These are phyloP conservation scores for Epinotia ramella DNA, from an alignment of 2,888 invertebrate genomes.

Conservation along the genomic window DNA sequence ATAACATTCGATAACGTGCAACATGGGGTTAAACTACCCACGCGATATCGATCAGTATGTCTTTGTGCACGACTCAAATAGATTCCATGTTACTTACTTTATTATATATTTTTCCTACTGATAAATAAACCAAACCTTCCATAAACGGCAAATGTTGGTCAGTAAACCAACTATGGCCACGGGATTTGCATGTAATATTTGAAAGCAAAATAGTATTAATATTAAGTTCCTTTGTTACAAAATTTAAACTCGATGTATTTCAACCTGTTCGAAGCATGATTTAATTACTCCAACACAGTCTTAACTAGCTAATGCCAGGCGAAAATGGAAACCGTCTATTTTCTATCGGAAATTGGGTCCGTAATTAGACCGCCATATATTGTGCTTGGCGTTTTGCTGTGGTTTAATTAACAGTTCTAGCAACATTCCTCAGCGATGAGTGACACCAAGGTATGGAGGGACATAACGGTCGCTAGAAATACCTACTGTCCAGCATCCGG, in stretches of 20 bases:
- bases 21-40: not conserved
- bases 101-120: too few species aligned
- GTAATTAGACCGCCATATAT: slow-evolving; percentile 59
- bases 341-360: slow-evolving; percentile 61
- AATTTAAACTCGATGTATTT: not conserved
- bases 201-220: too few species aligned
- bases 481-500: too few species aligned
- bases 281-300: slow-evolving; percentile 16
- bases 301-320: slow-evolving; percentile 20
- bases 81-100: not conserved
- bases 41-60: not conserved
- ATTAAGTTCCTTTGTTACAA: not conserved
- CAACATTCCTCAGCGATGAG: slow-evolving; percentile 64
- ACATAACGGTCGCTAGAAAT: slow-evolving; percentile 9
- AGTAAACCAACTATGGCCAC: too few species aligned
- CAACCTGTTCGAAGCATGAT: slow-evolving; percentile 11
- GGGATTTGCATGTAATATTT: too few species aligned
- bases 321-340: slow-evolving; percentile 51
- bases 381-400: slow-evolving; percentile 67
- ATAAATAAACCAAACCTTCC: too few species aligned
- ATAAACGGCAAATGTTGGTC: too few species aligned
- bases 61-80: not conserved
- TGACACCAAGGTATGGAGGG: slow-evolving; percentile 55
- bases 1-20: not conserved
- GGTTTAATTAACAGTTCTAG: slow-evolving; percentile 74